Evolutionary conservation across 1,140 invertebrate species (phyloP).

Genomic region (Anastrepha ludens): DNA sequence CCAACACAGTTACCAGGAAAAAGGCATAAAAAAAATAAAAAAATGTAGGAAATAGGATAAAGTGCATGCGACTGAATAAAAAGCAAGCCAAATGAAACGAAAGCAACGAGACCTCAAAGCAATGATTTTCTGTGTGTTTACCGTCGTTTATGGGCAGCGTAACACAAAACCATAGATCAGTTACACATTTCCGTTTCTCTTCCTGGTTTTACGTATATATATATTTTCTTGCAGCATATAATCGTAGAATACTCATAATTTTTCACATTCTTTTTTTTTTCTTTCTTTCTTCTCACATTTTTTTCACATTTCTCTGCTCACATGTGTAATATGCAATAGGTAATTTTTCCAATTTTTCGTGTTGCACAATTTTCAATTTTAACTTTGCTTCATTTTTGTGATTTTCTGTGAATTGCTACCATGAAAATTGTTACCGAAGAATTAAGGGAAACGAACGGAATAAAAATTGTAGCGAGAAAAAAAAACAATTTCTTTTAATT

Average conservation of each 20-base stretch:
- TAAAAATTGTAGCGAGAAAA: not conserved
- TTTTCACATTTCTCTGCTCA: not conserved
- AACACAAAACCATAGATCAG: slow-evolving; percentile 50
- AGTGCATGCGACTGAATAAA: not conserved
- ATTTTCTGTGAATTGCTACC: slow-evolving; percentile 31
- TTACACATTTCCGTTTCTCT: slow-evolving; percentile 42
- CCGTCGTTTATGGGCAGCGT: not conserved
- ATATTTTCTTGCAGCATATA: not conserved
- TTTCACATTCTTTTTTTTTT: not conserved
- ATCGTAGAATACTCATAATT: slow-evolving; percentile 20
- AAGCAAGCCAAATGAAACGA: not conserved
- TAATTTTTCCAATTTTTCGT: not conserved
- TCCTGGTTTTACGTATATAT: slow-evolving; percentile 4
- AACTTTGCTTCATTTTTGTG: slow-evolving; percentile 22
- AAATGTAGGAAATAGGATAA: too few species aligned
- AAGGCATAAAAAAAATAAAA: too few species aligned
- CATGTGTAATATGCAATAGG: not conserved
- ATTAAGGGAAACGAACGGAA: not conserved
- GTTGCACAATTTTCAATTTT: slow-evolving; percentile 45
- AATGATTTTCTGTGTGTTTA: not conserved
- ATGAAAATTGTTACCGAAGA: slow-evolving; percentile 28
- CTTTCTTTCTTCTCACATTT: not conserved
- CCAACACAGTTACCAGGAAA: too few species aligned
- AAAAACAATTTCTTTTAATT: slow-evolving; percentile 49
- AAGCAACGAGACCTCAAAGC: not conserved